Conservation (phyloP, 1,140 invertebrate species). For the Bombus affinis region DNA sequence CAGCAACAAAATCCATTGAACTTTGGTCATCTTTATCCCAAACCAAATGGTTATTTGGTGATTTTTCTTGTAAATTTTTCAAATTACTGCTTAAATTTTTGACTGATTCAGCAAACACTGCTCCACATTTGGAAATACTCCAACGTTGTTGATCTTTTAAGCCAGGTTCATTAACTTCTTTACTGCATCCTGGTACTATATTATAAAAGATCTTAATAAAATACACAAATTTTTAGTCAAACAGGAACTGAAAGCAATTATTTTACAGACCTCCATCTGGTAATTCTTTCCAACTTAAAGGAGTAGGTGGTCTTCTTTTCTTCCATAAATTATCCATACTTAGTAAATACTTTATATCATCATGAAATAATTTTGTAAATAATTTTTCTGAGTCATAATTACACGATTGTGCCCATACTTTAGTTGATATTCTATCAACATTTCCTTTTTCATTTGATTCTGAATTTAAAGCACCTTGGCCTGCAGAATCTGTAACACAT, state of each 20-base stretch:
- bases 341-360: constrained; percentile 97
- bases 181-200: constrained; percentile 82
- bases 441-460: constrained; percentile 86
- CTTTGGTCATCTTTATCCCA: constrained; percentile 99
- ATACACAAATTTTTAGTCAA: neutral
- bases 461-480: constrained; percentile 80
- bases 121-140: constrained; percentile 89
- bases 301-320: constrained; percentile 90
- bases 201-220: constrained; percentile 11
- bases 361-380: constrained; percentile 95
- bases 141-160: constrained; percentile 91
- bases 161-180: constrained; percentile 73
- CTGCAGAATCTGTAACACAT: constrained; percentile 81
- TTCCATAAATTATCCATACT: constrained; percentile 98
- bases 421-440: constrained; percentile 92
- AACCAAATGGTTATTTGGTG: constrained; percentile 88
- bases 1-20: constrained; percentile 98
- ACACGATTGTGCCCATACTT: constrained; percentile 92
- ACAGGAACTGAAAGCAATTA: neutral
- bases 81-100: constrained; percentile 87
- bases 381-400: constrained; percentile 93
- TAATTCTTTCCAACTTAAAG: constrained; percentile 89
- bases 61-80: constrained; percentile 80
- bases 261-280: constrained; percentile 83
- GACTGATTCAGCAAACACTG: constrained; percentile 90